Evolutionary conservation across 2,113 vertebrate genomes (phyloP).

Genomic region (Picathartes gymnocephalus): DNA sequence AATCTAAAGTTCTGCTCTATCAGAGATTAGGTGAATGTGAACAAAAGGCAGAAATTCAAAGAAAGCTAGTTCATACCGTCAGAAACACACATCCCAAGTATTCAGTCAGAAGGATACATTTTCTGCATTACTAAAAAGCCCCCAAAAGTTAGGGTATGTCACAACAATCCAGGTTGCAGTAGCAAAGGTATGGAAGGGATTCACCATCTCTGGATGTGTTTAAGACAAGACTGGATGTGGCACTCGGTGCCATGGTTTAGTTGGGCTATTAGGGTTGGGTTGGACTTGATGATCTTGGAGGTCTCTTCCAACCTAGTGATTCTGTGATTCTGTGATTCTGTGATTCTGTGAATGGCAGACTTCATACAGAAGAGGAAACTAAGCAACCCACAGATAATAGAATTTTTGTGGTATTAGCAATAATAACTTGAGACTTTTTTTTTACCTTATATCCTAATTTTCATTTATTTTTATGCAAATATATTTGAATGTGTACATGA

Average conservation of each 20-base stretch:
- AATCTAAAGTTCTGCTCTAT: neutral
- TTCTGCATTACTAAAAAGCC: neutral
- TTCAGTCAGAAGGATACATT: neutral
- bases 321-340: too few species aligned
- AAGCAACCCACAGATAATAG: neutral
- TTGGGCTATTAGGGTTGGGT: too few species aligned
- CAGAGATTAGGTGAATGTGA: neutral
- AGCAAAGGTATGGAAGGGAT: neutral
- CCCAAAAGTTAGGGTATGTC: neutral
- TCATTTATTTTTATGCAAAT: neutral
- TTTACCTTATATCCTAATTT: neutral
- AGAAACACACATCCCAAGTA: neutral
- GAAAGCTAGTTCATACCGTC: neutral
- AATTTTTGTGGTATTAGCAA: neutral
- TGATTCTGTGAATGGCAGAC: neutral
- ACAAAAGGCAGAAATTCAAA: neutral
- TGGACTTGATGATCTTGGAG: too few species aligned
- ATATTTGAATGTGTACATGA: neutral
- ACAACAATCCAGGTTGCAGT: neutral
- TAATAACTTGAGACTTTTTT: neutral
- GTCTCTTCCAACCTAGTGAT: too few species aligned
- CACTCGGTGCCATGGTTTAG: too few species aligned
- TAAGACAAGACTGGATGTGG: too few species aligned
- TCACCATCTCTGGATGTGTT: too few species aligned
- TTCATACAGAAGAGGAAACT: neutral